These are phyloP conservation scores for Symphodus melops DNA, from an alignment of 2,113 vertebrate genomes.

Conservation along the genomic window DNA sequence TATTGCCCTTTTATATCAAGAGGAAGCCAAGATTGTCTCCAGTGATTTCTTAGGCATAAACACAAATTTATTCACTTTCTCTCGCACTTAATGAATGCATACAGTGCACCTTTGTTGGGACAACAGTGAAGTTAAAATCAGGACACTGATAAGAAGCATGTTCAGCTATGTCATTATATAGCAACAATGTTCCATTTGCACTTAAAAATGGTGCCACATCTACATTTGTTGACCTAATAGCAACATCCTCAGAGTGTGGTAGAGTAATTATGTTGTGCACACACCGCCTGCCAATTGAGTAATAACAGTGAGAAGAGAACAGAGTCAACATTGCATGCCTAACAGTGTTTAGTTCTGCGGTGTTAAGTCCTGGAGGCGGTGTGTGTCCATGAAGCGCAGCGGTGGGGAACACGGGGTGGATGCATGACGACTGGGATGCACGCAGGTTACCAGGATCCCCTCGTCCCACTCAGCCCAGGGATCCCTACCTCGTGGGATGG, in stretches of 20 bases:
- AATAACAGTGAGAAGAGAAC: conserved; percentile 47
- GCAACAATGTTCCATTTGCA: conserved; percentile 37
- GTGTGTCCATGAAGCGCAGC: conserved; percentile 58
- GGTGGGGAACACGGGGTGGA: conserved; percentile 51
- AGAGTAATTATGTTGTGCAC: conserved; percentile 51
- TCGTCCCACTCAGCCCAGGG: conserved; percentile 48
- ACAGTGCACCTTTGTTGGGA: conserved; percentile 61
- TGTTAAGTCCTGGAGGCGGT: conserved; percentile 57
- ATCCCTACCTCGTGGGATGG: conserved; percentile 62
- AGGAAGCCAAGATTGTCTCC: conserved; percentile 51
- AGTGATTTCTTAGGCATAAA: conserved; percentile 67
- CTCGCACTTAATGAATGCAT: conserved; percentile 52
- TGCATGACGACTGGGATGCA: conserved; percentile 48
- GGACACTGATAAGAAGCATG: conserved; percentile 11
- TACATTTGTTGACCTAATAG: conserved; percentile 28
- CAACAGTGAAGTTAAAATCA: conserved; percentile 50
- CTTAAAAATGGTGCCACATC: conserved; percentile 24
- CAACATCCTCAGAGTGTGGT: conserved; percentile 28
- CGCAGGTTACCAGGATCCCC: conserved; percentile 56
- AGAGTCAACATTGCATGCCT: conserved; percentile 68
- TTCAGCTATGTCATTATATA: conserved; percentile 31
- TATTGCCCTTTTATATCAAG: conserved; percentile 40
- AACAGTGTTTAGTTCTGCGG: conserved; percentile 55
- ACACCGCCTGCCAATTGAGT: conserved; percentile 51
- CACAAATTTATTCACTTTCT: conserved; percentile 69